phyloP scores from a whole-genome alignment of 2,888 invertebrate genomes.

The Stenodema calcarata region DNA sequence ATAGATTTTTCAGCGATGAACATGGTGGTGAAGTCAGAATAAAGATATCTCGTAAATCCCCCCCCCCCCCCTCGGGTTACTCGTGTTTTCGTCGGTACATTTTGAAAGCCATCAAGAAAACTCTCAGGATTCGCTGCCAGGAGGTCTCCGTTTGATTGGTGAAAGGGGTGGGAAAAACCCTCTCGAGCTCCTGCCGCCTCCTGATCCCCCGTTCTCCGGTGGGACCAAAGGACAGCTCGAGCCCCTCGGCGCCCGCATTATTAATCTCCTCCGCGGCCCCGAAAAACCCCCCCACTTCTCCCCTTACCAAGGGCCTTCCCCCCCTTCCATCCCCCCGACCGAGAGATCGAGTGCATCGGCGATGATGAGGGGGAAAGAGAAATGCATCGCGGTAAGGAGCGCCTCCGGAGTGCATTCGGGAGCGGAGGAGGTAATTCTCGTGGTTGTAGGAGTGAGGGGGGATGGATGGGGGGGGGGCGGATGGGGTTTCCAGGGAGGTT shows the following conservation, averaged over 20 bases:
- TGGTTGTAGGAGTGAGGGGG: neutral
- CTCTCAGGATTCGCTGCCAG: too few species aligned
- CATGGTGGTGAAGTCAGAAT: too few species aligned
- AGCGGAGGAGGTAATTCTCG: neutral
- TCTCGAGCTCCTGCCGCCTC: neutral
- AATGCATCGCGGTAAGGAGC: neutral
- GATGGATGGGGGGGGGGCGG: neutral
- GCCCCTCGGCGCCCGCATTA: conserved; percentile 23
- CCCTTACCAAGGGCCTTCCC: neutral
- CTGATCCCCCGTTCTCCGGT: conserved; percentile 12
- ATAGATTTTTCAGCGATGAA: too few species aligned
- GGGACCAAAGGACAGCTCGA: conserved; percentile 42
- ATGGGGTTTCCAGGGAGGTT: neutral
- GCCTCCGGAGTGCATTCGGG: neutral
- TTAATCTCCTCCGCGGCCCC: neutral
- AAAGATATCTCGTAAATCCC: too few species aligned
- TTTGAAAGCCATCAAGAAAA: too few species aligned
- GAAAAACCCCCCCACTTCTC: neutral
- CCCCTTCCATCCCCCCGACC: neutral
- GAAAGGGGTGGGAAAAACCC: neutral
- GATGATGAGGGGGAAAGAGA: neutral
- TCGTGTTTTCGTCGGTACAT: too few species aligned
- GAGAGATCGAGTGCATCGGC: neutral
- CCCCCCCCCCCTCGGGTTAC: too few species aligned
- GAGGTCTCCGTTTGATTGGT: too few species aligned